These are phyloP conservation scores for Clamator glandarius DNA, from an alignment of 2,797 vertebrate genomes.

Conservation along the genomic window DNA sequence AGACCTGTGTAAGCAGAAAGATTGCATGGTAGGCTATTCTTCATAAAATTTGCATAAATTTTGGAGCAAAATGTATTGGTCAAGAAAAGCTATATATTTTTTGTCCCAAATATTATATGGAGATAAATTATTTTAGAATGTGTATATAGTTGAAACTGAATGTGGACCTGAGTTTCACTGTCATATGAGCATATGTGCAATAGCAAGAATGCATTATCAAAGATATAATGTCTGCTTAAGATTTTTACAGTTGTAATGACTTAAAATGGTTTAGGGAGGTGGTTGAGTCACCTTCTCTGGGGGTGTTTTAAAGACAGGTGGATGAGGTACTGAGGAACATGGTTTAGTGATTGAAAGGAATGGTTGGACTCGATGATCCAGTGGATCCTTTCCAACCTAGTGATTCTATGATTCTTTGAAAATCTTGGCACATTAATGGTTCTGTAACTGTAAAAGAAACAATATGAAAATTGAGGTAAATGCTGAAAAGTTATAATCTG, in stretches of 20 bases:
- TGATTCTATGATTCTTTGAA: too few relatives aligned
- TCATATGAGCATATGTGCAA: constrained; percentile 30
- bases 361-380: too few relatives aligned
- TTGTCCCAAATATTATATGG: constrained; percentile 22
- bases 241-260: background rate
- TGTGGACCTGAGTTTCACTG: constrained; percentile 4
- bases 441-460: constrained; percentile 30
- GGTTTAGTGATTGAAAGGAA: too few relatives aligned
- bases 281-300: too few relatives aligned
- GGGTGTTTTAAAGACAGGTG: too few relatives aligned
- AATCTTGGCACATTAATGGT: constrained; percentile 23
- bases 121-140: constrained; percentile 40
- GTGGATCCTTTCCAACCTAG: too few relatives aligned
- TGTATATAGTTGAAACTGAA: constrained; percentile 34
- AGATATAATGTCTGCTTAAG: background rate
- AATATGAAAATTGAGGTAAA: constrained; percentile 21
- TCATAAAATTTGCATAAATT: constrained; percentile 20
- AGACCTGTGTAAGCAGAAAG: background rate
- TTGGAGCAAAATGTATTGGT: background rate
- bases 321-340: too few relatives aligned
- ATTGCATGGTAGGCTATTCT: background rate
- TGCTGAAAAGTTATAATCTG: constrained; percentile 42
- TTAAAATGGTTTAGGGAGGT: too few relatives aligned
- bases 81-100: constrained; percentile 29
- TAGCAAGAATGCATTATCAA: background rate